phyloP scores from a whole-genome alignment of 2,797 vertebrate species.

The Sardinella longiceps region DNA sequence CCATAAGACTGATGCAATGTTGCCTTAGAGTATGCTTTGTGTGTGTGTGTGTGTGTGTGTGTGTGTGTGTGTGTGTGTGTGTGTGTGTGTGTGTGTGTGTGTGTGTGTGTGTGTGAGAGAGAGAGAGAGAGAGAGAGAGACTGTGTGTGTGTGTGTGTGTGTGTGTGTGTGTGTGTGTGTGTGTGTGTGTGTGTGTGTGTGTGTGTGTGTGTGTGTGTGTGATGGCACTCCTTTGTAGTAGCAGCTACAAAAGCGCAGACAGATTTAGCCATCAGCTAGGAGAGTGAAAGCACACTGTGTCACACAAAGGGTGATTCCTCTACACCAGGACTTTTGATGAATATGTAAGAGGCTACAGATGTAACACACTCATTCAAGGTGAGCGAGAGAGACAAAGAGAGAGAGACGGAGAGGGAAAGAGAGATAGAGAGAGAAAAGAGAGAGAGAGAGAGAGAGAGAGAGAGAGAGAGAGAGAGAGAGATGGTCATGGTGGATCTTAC shows the following conservation, averaged over 20 bases:
- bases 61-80: neutral
- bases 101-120: too few relatives aligned
- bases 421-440: neutral
- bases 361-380: slow-evolving; percentile 2
- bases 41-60: neutral
- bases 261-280: slow-evolving; percentile 1
- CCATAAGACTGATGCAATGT: neutral
- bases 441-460: neutral
- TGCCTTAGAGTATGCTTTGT: neutral
- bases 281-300: neutral
- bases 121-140: too few relatives aligned
- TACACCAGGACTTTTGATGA: neutral
- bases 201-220: neutral
- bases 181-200: neutral
- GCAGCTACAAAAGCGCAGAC: neutral
- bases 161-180: neutral
- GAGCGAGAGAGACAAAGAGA: neutral
- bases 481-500: neutral
- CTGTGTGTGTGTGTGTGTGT: neutral
- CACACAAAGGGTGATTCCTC: slow-evolving; percentile 14
- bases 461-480: slow-evolving; percentile 7
- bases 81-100: too few relatives aligned
- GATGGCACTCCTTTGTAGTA: neutral
- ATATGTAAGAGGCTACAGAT: neutral
- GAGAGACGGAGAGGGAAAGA: neutral